Evolutionary conservation across 2,113 vertebrate species (phyloP).

Genomic region (Chinchilla lanigera): DNA sequence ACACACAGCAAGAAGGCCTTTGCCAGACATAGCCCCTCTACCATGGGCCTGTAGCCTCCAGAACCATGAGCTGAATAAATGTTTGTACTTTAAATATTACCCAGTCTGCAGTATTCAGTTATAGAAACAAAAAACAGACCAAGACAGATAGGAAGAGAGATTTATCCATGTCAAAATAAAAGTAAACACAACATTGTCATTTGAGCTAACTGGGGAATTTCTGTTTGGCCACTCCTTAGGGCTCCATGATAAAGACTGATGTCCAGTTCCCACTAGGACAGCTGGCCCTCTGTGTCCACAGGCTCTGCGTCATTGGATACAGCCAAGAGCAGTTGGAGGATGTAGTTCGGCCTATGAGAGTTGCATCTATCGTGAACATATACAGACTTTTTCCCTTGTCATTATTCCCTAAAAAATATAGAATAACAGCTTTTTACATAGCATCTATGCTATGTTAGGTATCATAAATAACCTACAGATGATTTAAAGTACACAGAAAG

Average conservation of each 20-base stretch:
- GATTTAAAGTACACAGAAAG: neutral
- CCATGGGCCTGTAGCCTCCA: neutral
- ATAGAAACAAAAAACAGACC: neutral
- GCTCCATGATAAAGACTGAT: neutral
- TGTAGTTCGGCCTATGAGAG: neutral
- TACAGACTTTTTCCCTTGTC: neutral
- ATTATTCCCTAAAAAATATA: neutral
- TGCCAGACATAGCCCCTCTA: neutral
- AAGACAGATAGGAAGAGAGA: neutral
- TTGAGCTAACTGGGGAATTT: conserved; percentile 1
- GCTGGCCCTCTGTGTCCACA: neutral
- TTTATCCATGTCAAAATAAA: conserved; percentile 9
- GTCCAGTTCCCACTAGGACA: neutral
- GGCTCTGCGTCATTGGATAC: neutral
- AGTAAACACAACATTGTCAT: neutral
- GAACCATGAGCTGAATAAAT: neutral
- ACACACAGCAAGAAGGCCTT: neutral
- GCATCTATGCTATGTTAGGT: neutral
- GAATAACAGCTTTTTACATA: neutral
- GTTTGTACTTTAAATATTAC: neutral
- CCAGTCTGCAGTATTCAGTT: neutral
- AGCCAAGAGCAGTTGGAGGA: neutral
- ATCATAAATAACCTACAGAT: neutral
- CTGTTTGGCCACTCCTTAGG: neutral
- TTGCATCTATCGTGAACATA: neutral